Base-by-base conservation (phyloP, 37 sponge, comb jelly and placozoan genomes). In the Aplysina aerophoba region DNA sequence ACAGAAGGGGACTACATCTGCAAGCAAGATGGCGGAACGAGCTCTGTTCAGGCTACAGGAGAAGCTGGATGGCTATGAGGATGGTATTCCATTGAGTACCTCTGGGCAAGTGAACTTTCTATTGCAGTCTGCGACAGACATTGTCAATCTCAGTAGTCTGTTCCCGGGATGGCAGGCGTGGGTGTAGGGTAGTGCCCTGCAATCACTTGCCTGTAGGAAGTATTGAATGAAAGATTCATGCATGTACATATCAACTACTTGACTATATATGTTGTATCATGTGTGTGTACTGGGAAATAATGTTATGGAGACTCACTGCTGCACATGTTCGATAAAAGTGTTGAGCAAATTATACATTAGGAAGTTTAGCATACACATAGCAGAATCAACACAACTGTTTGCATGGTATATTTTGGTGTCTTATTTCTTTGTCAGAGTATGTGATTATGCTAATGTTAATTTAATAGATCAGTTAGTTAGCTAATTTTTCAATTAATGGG, bases 161-260 rank as follows among this genome's bases (percentile, higher is more conserved):
- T 99, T 95, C 71, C 90, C 86, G 21, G 99, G 99, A 12, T 99
- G 99, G 99, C 97, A 99, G 83, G 81, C 99, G 22, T 99, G 97
- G 97, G 84, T 99, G 24, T 99, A 83, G 87, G 25, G 27, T 11
- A 44, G 50, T 79, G 75, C 15, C 4, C 6, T 63, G 65, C 3
- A 63, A 63, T 63, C 25, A 30, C 25, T 8, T 28, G 25, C 8
- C 3, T 30, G 65, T 2, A 12, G n/a, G 3, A 3, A 44, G 50
- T 44, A 44, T 44, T 44, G 50, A 44, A 44, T 21, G 60, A 59
- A 21, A 59, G 19, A 20, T 59, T 21, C 20, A 20, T 59, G 25
- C 5, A 63, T 30, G 28, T 63, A 63, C 25, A 21, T 59, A 59
- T 59, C 20, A 59, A 59, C 60, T 59, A 59, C 16, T 59, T 59